These are phyloP conservation scores for Alaudala cheleensis DNA, from an alignment of 2,113 vertebrate species.

Conservation along the genomic window DNA sequence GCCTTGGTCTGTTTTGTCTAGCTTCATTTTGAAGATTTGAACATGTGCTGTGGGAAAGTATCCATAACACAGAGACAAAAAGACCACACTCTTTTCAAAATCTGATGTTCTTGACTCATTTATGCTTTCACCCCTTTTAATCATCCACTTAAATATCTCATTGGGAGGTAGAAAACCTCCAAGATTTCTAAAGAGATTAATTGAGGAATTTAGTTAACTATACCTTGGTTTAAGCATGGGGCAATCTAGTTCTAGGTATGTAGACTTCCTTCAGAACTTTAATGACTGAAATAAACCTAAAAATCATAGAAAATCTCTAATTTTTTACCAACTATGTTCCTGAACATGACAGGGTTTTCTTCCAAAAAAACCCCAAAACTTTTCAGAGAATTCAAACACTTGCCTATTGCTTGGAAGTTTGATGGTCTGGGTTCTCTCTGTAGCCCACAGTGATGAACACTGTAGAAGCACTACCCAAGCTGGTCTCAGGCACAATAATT, in stretches of 20 bases:
- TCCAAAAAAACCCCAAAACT: background rate
- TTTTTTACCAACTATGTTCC: background rate
- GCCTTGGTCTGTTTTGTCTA: conserved; percentile 21
- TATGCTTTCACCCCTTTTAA: background rate
- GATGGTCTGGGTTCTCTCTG: background rate
- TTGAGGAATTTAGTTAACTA: background rate
- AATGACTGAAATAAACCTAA: background rate
- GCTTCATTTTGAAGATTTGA: background rate
- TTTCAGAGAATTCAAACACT: background rate
- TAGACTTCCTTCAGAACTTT: background rate
- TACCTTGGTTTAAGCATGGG: background rate
- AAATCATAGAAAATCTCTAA: background rate
- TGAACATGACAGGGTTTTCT: background rate
- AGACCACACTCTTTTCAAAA: conserved; percentile 5
- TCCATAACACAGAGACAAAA: accelerated
- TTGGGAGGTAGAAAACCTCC: background rate
- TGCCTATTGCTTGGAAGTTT: background rate
- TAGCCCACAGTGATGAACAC: background rate
- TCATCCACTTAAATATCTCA: background rate
- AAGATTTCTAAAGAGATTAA: background rate
- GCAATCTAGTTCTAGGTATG: background rate
- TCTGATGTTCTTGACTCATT: background rate
- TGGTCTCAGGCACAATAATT: background rate
- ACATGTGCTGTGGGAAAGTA: conserved; percentile 10
- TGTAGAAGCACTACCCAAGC: background rate